Base-by-base conservation (phyloP, 1,140 invertebrate genomes). In the Camponotus floridanus region DNA sequence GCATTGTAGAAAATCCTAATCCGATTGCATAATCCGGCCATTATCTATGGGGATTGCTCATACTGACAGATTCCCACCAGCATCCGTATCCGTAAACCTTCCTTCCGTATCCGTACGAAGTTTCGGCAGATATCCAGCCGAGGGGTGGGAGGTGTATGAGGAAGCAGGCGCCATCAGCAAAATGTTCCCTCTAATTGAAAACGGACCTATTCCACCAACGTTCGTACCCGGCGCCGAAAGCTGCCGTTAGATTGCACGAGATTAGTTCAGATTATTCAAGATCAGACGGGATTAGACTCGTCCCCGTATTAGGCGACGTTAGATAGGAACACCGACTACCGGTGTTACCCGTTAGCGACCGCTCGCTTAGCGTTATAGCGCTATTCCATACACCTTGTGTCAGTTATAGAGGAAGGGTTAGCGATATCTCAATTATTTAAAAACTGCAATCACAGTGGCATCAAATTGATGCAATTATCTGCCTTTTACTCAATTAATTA, bases 191-290 rank as follows among this genome's bases (percentile, higher is more conserved):
- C 87, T 89, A 91, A 91, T 91, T 91, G 90, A 91, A 91, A 91
- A 85, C 87, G 76, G 88, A 91, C 65, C 88, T 85, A 87, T 88
- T 78, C 59, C 62, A 42, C 42, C 57, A 21, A 18, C 68, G 42
- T 76, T 71, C 61, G 61, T 80, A 81, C 45, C 84, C 71, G 55
- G n/a, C 81, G 78, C 39, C 36, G 78, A 76, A 87, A 86, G 76
- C 81, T 87, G 87, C 84, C 90, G 73, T 79, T 91, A 87, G 85
- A 91, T 91, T 79, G 88, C 80, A 64, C 79, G 61, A 91, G 91
- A 92, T 92, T 90, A 92, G 71, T 84, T 76, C 76, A 92, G 91
- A 92, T 92, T 92, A 92, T 87, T 89, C 84, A 67, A 91, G 91
- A 92, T 92, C 91, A 92, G 86, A 92, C 65, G 36, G 84, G 90